A percentile compares a stretch with the other conserved stretches of the same genome.
Evolutionary conservation across 2,113 vertebrate genomes (phyloP).

Genomic region (Perca flavescens): DNA sequence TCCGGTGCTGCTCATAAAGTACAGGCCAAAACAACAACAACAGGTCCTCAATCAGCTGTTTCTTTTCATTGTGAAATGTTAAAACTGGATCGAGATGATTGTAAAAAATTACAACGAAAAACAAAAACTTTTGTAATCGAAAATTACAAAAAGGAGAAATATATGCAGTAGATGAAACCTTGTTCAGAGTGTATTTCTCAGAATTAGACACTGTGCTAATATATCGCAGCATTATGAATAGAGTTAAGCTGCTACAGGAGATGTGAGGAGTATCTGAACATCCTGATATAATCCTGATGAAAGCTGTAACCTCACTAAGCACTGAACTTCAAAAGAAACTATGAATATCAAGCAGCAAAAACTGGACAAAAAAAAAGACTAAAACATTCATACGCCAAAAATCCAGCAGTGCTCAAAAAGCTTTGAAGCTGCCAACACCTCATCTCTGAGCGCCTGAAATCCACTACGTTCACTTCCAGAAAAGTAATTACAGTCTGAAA

Average conservation of each 20-base stretch:
- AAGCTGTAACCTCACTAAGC: not conserved
- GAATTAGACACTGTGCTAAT: conserved; percentile 30
- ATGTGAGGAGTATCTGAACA: not conserved
- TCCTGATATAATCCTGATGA: not conserved
- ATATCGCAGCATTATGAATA: not conserved
- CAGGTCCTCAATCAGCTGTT: conserved; percentile 1
- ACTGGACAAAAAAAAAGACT: not conserved
- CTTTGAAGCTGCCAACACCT: conserved; percentile 34
- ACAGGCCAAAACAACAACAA: conserved; percentile 20
- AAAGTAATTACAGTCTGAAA: not conserved
- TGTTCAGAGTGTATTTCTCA: conserved; percentile 28
- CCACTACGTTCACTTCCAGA: conserved; percentile 11
- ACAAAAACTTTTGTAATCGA: conserved; percentile 13
- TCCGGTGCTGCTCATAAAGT: not conserved
- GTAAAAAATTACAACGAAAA: conserved; percentile 38
- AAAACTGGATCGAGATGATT: conserved; percentile 1
- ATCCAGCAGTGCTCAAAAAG: conserved; percentile 15
- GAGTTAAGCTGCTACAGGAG: conserved; percentile 11
- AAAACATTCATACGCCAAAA: conserved; percentile 24
- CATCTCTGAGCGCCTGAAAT: conserved; percentile 7
- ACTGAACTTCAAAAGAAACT: conserved; percentile 26
- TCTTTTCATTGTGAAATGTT: not conserved
- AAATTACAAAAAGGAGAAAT: not conserved
- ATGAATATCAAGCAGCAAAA: conserved; percentile 47
- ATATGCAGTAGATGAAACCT: conserved; percentile 18